Conservation (phyloP, 2,888 invertebrate species). For the Prenolepis imparis region DNA sequence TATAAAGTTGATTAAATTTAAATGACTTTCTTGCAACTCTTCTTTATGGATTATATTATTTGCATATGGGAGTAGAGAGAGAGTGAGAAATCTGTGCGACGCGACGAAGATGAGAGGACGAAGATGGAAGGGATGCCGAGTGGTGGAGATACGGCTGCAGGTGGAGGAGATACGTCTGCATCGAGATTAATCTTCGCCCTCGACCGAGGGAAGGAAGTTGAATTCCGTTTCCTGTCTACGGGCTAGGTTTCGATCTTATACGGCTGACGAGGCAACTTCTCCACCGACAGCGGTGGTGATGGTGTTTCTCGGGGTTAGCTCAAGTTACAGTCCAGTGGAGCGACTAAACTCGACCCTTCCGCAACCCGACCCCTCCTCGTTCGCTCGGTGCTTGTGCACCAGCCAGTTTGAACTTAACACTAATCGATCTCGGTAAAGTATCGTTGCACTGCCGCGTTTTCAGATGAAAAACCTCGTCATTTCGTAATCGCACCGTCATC, state of each 20-base stretch:
- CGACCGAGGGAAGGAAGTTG: conserved; percentile 82
- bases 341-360: conserved; percentile 83
- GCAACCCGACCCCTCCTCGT: conserved; percentile 60
- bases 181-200: conserved; percentile 82
- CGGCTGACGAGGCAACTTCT: conserved; percentile 83
- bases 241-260: conserved; percentile 74
- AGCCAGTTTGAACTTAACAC: conserved; percentile 19
- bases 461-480: neutral
- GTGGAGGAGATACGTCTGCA: conserved; percentile 59
- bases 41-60: conserved; percentile 18
- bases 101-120: neutral
- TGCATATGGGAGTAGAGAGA: conserved; percentile 7
- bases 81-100: neutral
- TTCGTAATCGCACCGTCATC: neutral
- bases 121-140: conserved; percentile 41
- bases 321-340: conserved; percentile 85
- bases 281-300: conserved; percentile 72
- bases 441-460: neutral
- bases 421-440: conserved; percentile 47
- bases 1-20: conserved; percentile 17
- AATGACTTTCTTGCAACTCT: neutral
- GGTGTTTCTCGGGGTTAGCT: conserved; percentile 82
- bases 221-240: conserved; percentile 83
- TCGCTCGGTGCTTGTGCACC: conserved; percentile 35
- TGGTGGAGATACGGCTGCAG: conserved; percentile 59